These are phyloP conservation scores for Halichoerus grypus DNA, from an alignment of 2,113 vertebrate genomes.

Conservation along the genomic window DNA sequence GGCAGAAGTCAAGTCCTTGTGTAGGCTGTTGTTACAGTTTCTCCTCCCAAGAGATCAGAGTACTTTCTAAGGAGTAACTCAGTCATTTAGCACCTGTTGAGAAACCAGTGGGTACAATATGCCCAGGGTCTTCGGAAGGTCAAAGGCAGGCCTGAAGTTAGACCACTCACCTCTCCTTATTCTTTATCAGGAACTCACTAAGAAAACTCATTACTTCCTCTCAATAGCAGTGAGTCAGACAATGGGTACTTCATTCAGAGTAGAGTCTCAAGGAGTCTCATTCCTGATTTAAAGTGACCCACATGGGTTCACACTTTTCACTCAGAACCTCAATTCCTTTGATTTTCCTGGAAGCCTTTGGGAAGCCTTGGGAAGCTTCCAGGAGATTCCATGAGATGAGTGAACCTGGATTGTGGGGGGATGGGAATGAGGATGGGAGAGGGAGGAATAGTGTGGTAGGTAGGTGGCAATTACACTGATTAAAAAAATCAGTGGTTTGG, in stretches of 20 bases:
- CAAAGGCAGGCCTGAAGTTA: not conserved
- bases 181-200: not conserved
- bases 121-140: not conserved
- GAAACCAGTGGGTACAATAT: not conserved
- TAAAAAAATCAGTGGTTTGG: slow-evolving; percentile 42
- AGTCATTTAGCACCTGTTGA: not conserved
- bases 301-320: not conserved
- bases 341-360: not conserved
- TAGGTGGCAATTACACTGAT: not conserved
- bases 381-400: slow-evolving; percentile 7
- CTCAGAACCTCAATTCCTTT: not conserved
- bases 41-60: not conserved
- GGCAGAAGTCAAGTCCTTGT: not conserved
- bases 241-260: not conserved
- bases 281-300: not conserved
- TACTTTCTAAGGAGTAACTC: not conserved
- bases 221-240: slow-evolving; percentile 47
- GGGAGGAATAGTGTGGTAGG: not conserved
- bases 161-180: not conserved
- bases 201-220: slow-evolving; percentile 40
- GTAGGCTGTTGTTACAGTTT: not conserved
- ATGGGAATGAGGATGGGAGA: not conserved
- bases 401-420: not conserved
- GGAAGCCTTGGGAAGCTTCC: not conserved
- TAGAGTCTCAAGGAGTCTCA: not conserved